phyloP scores from a whole-genome alignment of 2,113 vertebrate species.

The Sarotherodon lohbergeri region DNA sequence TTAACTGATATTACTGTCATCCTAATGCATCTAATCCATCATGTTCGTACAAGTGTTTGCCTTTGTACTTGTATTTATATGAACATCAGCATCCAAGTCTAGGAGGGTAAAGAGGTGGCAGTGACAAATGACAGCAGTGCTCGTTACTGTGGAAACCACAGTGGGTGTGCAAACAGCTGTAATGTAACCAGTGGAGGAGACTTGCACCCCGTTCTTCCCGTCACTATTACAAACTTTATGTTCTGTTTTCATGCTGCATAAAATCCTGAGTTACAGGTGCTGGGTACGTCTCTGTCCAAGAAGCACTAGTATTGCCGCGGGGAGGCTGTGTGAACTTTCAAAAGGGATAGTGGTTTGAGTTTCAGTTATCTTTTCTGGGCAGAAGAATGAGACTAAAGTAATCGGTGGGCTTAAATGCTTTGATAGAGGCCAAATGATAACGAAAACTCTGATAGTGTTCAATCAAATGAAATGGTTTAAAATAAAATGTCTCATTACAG shows the following conservation, averaged over 20 bases:
- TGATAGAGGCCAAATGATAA: slow-evolving; percentile 34
- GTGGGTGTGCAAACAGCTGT: slow-evolving; percentile 33
- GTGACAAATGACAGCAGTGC: slow-evolving; percentile 50
- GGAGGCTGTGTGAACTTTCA: background rate
- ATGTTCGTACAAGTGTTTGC: background rate
- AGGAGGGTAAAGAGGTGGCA: slow-evolving; percentile 46
- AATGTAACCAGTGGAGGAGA: slow-evolving; percentile 37
- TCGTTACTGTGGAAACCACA: slow-evolving; percentile 62
- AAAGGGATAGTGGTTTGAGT: background rate
- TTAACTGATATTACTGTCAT: slow-evolving; percentile 11
- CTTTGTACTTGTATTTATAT: slow-evolving; percentile 6
- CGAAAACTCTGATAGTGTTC: slow-evolving; percentile 18
- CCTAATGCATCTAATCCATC: slow-evolving; percentile 25
- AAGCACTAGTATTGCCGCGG: background rate
- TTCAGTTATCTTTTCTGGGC: slow-evolving; percentile 31
- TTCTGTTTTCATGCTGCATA: background rate
- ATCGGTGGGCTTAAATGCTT: slow-evolving; percentile 9
- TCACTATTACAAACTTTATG: background rate
- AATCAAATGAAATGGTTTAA: slow-evolving; percentile 44
- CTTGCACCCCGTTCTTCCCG: slow-evolving; percentile 2
- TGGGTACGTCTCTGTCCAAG: background rate
- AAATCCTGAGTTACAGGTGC: background rate
- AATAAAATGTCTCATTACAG: slow-evolving; percentile 24
- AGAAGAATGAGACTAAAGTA: slow-evolving; percentile 24
- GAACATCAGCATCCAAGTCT: slow-evolving; percentile 33